Evolutionary conservation across 2,888 invertebrate species (phyloP).

Genomic region (Eupelmus urozonus): DNA sequence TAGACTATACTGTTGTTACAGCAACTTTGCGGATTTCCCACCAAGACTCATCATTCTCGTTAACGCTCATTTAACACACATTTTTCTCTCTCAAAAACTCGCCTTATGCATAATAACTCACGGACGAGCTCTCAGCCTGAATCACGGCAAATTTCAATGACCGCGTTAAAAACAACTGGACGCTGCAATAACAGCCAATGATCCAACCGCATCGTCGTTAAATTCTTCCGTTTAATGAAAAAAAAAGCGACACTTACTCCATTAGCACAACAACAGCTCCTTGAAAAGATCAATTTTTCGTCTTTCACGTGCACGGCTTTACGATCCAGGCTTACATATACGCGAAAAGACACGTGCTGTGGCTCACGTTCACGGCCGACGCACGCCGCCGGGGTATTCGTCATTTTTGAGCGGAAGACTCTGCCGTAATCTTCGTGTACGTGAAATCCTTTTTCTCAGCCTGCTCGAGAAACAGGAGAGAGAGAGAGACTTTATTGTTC

Average conservation of each 20-base stretch:
- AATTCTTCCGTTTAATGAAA: not conserved
- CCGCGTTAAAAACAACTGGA: not conserved
- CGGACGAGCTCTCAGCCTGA: not conserved
- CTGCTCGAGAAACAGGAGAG: not conserved
- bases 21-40: not conserved
- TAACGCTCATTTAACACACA: too few species aligned
- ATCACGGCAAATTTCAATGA: slow-evolving; percentile 15
- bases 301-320: not conserved
- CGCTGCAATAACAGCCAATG: not conserved
- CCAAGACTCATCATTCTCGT: too few species aligned
- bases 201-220: slow-evolving; percentile 10
- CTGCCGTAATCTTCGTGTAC: not conserved
- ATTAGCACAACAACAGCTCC: not conserved
- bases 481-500: slow-evolving; percentile 11
- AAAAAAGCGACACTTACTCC: slow-evolving; percentile 7
- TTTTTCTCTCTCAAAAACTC: too few species aligned
- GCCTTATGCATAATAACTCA: not conserved
- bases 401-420: not conserved
- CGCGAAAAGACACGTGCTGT: slow-evolving; percentile 2
- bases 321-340: not conserved
- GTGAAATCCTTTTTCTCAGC: slow-evolving; percentile 8
- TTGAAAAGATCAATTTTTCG: not conserved
- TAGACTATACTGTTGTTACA: too few species aligned
- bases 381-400: not conserved
- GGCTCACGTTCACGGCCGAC: slow-evolving; percentile 10